Conservation (phyloP, 2,797 vertebrate species). For the Halcyon leucocephala region DNA sequence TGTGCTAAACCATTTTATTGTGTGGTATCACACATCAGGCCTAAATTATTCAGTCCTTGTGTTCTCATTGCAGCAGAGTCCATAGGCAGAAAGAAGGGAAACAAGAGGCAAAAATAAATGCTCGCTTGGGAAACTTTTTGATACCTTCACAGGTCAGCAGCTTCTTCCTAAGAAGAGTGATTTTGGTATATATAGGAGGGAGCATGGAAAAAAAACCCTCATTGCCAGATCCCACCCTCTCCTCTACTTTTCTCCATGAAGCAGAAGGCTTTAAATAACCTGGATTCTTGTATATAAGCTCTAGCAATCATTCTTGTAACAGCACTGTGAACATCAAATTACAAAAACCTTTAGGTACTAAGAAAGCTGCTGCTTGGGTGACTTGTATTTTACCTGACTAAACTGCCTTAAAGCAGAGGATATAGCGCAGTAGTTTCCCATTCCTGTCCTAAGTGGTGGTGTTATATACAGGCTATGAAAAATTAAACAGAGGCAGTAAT, state of each 20-base stretch:
- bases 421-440: not conserved
- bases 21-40: not conserved
- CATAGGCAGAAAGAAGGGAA: not conserved
- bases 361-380: not conserved
- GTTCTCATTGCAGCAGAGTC: not conserved
- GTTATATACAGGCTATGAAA: not conserved
- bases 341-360: not conserved
- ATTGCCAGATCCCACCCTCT: not conserved
- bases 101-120: not conserved
- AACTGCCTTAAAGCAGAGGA: not conserved
- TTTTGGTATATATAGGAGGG: not conserved
- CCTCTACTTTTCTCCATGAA: not conserved
- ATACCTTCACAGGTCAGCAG: not conserved
- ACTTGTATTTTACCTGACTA: not conserved
- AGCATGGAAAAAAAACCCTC: not conserved
- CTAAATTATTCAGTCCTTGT: not conserved
- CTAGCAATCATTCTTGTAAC: not conserved
- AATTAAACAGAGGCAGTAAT: constrained; percentile 21
- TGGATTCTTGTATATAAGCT: not conserved
- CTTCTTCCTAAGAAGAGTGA: not conserved
- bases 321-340: not conserved
- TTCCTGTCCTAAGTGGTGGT: not conserved
- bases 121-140: not conserved
- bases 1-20: not conserved
- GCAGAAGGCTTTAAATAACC: not conserved